phyloP scores from a whole-genome alignment of 2,888 invertebrate species.

The Plagiodera versicolora region DNA sequence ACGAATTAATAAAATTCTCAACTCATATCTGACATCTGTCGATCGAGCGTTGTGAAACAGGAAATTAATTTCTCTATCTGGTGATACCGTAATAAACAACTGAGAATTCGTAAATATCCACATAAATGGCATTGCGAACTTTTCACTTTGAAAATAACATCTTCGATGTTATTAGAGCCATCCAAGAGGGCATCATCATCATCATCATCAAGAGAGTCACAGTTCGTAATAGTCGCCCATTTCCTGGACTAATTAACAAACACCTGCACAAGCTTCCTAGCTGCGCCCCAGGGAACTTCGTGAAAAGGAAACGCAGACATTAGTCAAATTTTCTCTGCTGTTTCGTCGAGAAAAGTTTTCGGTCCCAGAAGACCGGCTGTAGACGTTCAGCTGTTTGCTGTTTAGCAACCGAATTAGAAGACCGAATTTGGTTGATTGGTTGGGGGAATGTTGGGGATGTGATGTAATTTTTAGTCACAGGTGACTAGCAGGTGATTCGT shows the following conservation, averaged over 20 bases:
- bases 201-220: background rate
- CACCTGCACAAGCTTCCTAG: constrained; percentile 8
- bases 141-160: background rate
- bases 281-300: background rate
- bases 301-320: constrained; percentile 4
- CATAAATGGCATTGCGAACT: too few relatives aligned
- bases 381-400: background rate
- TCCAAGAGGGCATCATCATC: too few relatives aligned
- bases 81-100: too few relatives aligned
- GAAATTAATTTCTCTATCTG: too few relatives aligned
- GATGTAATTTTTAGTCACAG: too few relatives aligned
- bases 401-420: background rate
- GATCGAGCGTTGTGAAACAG: too few relatives aligned
- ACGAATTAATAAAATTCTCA: too few relatives aligned
- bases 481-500: too few relatives aligned
- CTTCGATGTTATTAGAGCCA: constrained; percentile 11
- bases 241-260: constrained; percentile 3
- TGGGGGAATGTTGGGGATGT: too few relatives aligned
- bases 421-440: background rate
- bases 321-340: constrained; percentile 14
- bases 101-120: too few relatives aligned
- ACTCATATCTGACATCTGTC: too few relatives aligned
- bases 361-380: background rate
- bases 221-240: constrained; percentile 14
- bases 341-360: constrained; percentile 1